Evolutionary conservation across 2,888 invertebrate genomes (phyloP).

Genomic region (Morpho helenor): DNA sequence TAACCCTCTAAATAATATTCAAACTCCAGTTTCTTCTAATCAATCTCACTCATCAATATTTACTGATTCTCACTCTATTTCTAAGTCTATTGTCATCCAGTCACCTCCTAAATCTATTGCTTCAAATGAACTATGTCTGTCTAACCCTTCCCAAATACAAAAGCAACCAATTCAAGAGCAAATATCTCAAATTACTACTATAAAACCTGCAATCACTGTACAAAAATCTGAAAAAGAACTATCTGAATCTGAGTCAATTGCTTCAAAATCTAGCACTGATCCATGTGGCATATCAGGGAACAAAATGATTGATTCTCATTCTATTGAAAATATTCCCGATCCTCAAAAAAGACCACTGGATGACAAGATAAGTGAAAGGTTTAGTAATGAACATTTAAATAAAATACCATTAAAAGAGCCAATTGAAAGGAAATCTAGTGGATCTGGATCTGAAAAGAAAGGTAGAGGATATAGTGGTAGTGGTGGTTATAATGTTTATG

Average conservation of each 20-base stretch:
- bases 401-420: slow-evolving; percentile 71
- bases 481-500: slow-evolving; percentile 62
- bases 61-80: slow-evolving; percentile 26
- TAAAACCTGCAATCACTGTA: slow-evolving; percentile 46
- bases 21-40: slow-evolving; percentile 23
- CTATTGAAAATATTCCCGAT: slow-evolving; percentile 49
- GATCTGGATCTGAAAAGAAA: slow-evolving; percentile 73
- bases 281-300: slow-evolving; percentile 38
- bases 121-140: slow-evolving; percentile 38
- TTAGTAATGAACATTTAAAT: slow-evolving; percentile 60
- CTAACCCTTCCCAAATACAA: slow-evolving; percentile 42
- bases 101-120: slow-evolving; percentile 32
- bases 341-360: slow-evolving; percentile 49
- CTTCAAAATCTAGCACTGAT: slow-evolving; percentile 55
- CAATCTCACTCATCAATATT: slow-evolving; percentile 29
- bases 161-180: slow-evolving; percentile 47
- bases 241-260: slow-evolving; percentile 56
- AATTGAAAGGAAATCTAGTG: slow-evolving; percentile 66
- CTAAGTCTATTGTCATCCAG: slow-evolving; percentile 40
- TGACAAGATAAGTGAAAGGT: slow-evolving; percentile 58
- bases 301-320: slow-evolving; percentile 46
- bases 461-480: slow-evolving; percentile 72
- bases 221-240: slow-evolving; percentile 63
- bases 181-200: slow-evolving; percentile 29
- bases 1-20: slow-evolving; percentile 26